phyloP scores from a whole-genome alignment of 2,888 invertebrate species.

The Norana najaformis region DNA sequence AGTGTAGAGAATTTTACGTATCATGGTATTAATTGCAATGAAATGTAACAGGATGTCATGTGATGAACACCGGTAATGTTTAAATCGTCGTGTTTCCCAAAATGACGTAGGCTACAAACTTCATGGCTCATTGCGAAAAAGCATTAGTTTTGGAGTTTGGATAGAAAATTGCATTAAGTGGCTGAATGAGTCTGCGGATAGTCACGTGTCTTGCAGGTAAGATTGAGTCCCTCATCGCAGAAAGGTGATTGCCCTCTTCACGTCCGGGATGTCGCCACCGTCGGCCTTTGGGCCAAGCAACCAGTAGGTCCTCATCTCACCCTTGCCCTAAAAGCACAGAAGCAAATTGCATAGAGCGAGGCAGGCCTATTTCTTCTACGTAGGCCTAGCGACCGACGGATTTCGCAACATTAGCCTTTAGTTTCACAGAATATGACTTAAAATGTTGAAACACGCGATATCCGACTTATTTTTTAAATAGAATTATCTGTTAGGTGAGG shows the following conservation, averaged over 20 bases:
- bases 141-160: background rate
- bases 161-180: background rate
- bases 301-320: conserved; percentile 13
- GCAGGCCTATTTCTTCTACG: too few species aligned
- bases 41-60: background rate
- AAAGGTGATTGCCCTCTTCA: background rate
- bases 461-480: too few species aligned
- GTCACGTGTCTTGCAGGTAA: background rate
- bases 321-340: background rate
- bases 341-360: background rate
- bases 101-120: background rate
- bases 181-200: background rate
- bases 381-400: too few species aligned
- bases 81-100: background rate
- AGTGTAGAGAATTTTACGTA: background rate
- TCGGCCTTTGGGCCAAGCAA: background rate
- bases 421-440: too few species aligned
- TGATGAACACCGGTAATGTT: background rate
- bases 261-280: background rate
- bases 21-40: background rate
- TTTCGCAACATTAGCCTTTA: too few species aligned
- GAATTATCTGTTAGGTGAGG: too few species aligned
- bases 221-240: background rate
- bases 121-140: background rate
- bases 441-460: too few species aligned